Evolutionary conservation across 37 sponge, comb jelly and placozoan genomes (phyloP), one percentile per base, ranked within the genome.

Genomic region (Hexactinellida sp.): DNA sequence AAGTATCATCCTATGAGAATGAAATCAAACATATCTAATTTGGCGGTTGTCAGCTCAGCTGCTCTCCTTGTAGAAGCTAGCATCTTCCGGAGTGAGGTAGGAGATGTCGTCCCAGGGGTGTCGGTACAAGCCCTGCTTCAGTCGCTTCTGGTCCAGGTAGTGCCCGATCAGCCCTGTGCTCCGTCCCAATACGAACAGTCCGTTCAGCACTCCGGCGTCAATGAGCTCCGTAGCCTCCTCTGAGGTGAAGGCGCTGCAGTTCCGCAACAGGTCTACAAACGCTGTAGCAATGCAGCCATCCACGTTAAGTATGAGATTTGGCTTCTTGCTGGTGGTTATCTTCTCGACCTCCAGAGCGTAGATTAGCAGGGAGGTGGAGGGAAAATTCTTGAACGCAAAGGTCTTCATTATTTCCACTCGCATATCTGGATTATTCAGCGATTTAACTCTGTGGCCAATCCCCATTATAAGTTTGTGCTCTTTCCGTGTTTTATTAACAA

Each of bases 21-120:
- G n/a, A n/a, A n/a, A n/a, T n/a, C n/a, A n/a, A n/a, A n/a, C n/a
- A n/a, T n/a, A n/a, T n/a, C n/a, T n/a, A n/a, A n/a, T n/a, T n/a
- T n/a, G n/a, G n/a, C n/a, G 52, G 16, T 47, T 47, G 52, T 47
- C 9, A 9, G 16, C 9, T 47, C 16, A 47, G 52, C 52, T 63
- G 76, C 5, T 37, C 24, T 86, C 82, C 19, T 36, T 87, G 21
- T 24, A 87, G 83, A 82, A n/a, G 13, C 34, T 63, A 7, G 76
- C 76, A 63, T 88, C 88, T 76, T 91, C 92, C 0, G 97, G 98
- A 21, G 55, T 37, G 71, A 97, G 41, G 87, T 97, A 97, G 37
- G 98, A 88, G 55, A 97, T 97, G 90, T 97, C 98, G 54, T 97
- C 98, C 98, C 98, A 97, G 0, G 98, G 98, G 71, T 97, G 98